Base-by-base conservation (phyloP, 37 sponge, comb jelly and placozoan species). In the Chondrilla cf. caribensis region DNA sequence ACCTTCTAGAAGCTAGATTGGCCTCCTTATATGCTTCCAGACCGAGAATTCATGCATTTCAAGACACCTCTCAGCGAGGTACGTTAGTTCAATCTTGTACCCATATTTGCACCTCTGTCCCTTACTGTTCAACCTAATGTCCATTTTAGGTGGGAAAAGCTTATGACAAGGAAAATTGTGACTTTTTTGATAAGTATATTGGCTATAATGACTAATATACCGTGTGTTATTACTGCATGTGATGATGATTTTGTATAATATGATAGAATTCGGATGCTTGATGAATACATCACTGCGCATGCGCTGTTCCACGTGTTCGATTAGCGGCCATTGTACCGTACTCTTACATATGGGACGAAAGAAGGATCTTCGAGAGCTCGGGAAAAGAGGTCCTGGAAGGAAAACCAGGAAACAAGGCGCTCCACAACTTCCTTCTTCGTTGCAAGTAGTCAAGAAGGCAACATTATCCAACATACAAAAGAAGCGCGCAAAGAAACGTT, bases 321-420 rank as follows among this genome's bases (percentile, higher is more conserved):
- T 67, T 28, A 22, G 29, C 31, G 26, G 11, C 22, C 9, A 59
- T 26, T 6, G 25, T 2, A 26, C 22, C 25, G 9, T 59, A 11
- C 22, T 6, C 25, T 26, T 54, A 54, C 17, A 28, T 15, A 80
- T 80, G 81, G 81, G 81, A 38, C 22, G 81, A 15, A 80, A 80
- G 33, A 60, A 58, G 38, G 81, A 58, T 60, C 65, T 58, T 28
- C 37, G 38, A 37, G 83, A 85, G 44, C 43, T 86, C n/a, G 77
- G 87, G 54, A 81, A 87, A 60, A 86, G 80, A 44, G 93, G 93
- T 0, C 86, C 86, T 25, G 93, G 93, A 3, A 86, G 78, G 54
- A 88, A 86, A 59, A 39, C 84, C 18, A 80, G 82, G 59, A 92
- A 92, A 81, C 93, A 92, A 81, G 55, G 65, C 1, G 82, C 64